These are phyloP conservation scores for Acanthococcus lagerstroemiae DNA, from an alignment of 2,888 invertebrate genomes.

Conservation along the genomic window DNA sequence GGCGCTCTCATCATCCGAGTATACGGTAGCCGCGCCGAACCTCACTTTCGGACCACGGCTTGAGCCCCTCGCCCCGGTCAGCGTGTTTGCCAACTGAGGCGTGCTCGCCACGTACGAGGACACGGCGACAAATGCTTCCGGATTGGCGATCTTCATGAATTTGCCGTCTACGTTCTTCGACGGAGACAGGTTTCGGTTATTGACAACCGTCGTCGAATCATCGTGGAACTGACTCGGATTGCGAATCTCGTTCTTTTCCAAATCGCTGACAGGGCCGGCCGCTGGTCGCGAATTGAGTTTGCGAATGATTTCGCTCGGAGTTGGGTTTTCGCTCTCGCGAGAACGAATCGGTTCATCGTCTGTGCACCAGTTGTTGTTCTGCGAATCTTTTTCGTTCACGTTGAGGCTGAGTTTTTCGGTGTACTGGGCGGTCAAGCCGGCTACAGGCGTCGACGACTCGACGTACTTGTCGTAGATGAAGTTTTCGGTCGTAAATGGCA, in stretches of 20 bases:
- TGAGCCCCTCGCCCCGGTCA: neutral
- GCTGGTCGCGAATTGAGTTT: conserved; percentile 1
- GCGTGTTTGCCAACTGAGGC: conserved; percentile 12
- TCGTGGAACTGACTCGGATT: neutral
- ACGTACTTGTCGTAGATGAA: neutral
- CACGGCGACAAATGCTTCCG: conserved; percentile 4
- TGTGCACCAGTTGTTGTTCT: conserved; percentile 10
- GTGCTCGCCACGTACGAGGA: conserved; percentile 15
- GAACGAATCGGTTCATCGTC: neutral
- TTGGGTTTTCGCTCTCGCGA: neutral
- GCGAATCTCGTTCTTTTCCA: neutral
- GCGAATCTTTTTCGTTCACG: neutral
- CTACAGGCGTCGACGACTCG: neutral
- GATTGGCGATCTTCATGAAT: conserved; percentile 20
- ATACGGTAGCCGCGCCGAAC: neutral
- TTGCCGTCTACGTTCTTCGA: conserved; percentile 5
- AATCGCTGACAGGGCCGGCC: too few species aligned
- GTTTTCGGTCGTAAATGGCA: neutral
- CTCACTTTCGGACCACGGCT: neutral
- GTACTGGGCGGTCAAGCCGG: neutral
- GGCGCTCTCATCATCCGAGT: neutral
- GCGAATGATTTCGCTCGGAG: conserved; percentile 11
- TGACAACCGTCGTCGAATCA: too few species aligned
- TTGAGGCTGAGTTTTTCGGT: neutral
- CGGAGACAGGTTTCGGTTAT: too few species aligned